These are phyloP conservation scores for Cyprinodon brontotheroides DNA, from an alignment of 2,113 vertebrate genomes.

Conservation along the genomic window DNA sequence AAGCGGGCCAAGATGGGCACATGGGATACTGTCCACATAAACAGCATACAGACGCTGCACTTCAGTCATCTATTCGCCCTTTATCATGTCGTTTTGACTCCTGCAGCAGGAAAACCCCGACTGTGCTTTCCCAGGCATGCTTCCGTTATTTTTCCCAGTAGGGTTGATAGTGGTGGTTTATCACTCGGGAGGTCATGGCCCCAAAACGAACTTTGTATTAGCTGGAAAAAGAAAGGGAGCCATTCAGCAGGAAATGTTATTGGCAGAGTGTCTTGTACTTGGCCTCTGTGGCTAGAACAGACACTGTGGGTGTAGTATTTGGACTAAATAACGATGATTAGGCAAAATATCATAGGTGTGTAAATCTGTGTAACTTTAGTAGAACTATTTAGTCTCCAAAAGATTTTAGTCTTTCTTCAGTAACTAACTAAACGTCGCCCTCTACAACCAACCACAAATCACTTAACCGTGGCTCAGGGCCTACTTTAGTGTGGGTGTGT, in stretches of 20 bases:
- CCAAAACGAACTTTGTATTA: slow-evolving; percentile 46
- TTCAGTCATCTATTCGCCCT: slow-evolving; percentile 42
- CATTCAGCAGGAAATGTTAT: slow-evolving; percentile 33
- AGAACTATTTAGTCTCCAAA: slow-evolving; percentile 8
- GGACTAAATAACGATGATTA: neutral
- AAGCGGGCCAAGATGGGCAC: slow-evolving; percentile 61
- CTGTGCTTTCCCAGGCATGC: slow-evolving; percentile 57
- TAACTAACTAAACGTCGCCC: slow-evolving; percentile 40
- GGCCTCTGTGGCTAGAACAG: neutral
- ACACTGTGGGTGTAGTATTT: neutral
- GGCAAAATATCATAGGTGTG: slow-evolving; percentile 20
- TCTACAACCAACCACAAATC: slow-evolving; percentile 54
- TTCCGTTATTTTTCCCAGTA: slow-evolving; percentile 22
- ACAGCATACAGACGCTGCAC: slow-evolving; percentile 28
- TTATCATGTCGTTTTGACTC: slow-evolving; percentile 38
- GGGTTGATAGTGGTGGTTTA: slow-evolving; percentile 35
- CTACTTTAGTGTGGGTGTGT: slow-evolving; percentile 50
- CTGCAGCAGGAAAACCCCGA: slow-evolving; percentile 59
- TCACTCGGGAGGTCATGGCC: slow-evolving; percentile 61
- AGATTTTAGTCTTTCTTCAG: slow-evolving; percentile 10
- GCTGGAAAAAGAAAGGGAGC: slow-evolving; percentile 23
- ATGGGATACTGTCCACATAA: slow-evolving; percentile 51
- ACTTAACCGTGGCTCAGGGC: slow-evolving; percentile 38
- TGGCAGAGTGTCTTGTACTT: slow-evolving; percentile 22
- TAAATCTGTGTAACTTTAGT: slow-evolving; percentile 7